Evolutionary conservation across 1,140 invertebrate species (phyloP).

Genomic region (Neelides sp.): DNA sequence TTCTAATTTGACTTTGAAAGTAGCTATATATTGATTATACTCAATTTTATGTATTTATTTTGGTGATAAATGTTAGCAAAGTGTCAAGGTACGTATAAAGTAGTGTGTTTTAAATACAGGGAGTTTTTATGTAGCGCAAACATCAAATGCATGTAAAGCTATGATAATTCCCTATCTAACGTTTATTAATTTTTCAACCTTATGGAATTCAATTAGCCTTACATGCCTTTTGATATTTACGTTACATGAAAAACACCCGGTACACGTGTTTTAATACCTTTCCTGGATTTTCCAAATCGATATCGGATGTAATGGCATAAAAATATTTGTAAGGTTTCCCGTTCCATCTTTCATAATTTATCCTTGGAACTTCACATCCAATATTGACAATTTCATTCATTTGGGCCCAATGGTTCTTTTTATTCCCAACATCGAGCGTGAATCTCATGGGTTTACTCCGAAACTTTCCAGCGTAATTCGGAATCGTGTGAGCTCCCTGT

Average conservation of each 20-base stretch:
- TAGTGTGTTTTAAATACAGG: too few species aligned
- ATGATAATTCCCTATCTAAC: too few species aligned
- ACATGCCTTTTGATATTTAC: too few species aligned
- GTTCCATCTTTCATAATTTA: conserved; percentile 56
- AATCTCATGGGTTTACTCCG: conserved; percentile 59
- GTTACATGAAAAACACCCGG: neutral
- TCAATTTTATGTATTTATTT: too few species aligned
- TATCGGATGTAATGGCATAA: conserved; percentile 76
- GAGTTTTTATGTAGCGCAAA: too few species aligned
- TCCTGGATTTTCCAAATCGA: conserved; percentile 65
- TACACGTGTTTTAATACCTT: conserved; percentile 41
- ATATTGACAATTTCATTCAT: conserved; percentile 56
- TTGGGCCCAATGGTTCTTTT: conserved; percentile 40
- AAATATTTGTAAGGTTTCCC: conserved; percentile 65
- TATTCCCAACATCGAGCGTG: conserved; percentile 45
- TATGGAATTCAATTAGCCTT: too few species aligned
- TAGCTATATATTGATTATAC: too few species aligned
- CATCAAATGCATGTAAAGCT: too few species aligned
- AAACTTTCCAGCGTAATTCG: conserved; percentile 64
- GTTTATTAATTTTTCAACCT: too few species aligned
- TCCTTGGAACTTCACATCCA: conserved; percentile 69
- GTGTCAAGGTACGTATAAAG: too few species aligned
- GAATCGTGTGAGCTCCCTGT: conserved; percentile 62
- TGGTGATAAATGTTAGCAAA: too few species aligned
- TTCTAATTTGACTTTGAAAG: too few species aligned